Evolutionary conservation across 2,797 vertebrate genomes (phyloP).

Genomic region (Rallus crepitans): DNA sequence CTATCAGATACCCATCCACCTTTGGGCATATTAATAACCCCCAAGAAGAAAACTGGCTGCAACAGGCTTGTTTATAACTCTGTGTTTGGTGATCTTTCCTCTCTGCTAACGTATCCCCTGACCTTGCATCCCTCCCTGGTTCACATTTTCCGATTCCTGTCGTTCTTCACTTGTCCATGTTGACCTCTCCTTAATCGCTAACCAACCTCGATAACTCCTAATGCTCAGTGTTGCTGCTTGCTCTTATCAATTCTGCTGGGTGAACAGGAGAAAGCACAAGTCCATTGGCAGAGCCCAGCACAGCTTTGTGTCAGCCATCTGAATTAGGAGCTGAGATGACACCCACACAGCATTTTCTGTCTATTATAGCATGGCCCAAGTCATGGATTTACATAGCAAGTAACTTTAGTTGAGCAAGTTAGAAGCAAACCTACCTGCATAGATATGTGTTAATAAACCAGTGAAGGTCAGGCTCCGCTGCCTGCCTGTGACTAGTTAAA

Average conservation of each 20-base stretch:
- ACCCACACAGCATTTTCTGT: not conserved
- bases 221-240: not conserved
- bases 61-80: not conserved
- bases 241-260: not conserved
- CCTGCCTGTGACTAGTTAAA: not conserved
- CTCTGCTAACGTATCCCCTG: not conserved
- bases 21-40: not conserved
- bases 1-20: not conserved
- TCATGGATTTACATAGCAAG: not conserved
- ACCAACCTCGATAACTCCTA: not conserved
- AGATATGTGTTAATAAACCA: not conserved
- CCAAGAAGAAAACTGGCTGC: not conserved
- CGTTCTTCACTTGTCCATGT: not conserved
- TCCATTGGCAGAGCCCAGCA: not conserved
- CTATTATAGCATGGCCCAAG: not conserved
- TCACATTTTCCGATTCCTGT: not conserved
- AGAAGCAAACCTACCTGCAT: not conserved
- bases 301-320: not conserved
- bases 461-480: not conserved
- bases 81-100: not conserved
- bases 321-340: not conserved
- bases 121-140: not conserved
- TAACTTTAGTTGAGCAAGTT: not conserved
- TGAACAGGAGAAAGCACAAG: not conserved
- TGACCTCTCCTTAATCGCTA: not conserved